phyloP scores from a whole-genome alignment of 2,888 invertebrate genomes.

The Dasysyrphus albostriatus region DNA sequence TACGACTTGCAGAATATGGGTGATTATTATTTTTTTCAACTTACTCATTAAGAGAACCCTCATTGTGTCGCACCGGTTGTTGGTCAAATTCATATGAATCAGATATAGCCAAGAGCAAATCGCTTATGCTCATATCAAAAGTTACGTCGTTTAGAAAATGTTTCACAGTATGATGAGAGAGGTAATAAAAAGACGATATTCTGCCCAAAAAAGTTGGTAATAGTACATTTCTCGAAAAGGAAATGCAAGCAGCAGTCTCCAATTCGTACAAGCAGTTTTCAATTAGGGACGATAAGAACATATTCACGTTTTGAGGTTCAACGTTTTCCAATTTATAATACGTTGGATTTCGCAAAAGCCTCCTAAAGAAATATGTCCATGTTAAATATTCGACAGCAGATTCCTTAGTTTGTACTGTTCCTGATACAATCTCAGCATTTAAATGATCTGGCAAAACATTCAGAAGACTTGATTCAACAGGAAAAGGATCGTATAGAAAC shows the following conservation, averaged over 20 bases:
- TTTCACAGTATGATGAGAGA: constrained; percentile 95
- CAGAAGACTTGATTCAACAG: constrained; percentile 97
- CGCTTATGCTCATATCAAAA: constrained; percentile 87
- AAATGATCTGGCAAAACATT: constrained; percentile 97
- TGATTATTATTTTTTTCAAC: too few relatives aligned
- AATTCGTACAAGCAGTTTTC: constrained; percentile 91
- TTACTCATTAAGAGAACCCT: constrained; percentile 95
- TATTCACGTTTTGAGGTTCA: constrained; percentile 88
- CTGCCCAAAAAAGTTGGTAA: constrained; percentile 92
- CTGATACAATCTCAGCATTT: constrained; percentile 98
- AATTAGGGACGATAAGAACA: constrained; percentile 92
- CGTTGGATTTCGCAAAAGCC: constrained; percentile 95
- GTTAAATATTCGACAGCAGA: constrained; percentile 98
- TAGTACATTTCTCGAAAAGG: constrained; percentile 86
- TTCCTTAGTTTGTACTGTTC: constrained; percentile 96
- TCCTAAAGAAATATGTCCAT: constrained; percentile 98
- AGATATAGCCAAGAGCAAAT: constrained; percentile 91
- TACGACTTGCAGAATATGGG: too few relatives aligned
- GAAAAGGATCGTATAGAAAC: constrained; percentile 99
- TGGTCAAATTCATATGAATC: constrained; percentile 95
- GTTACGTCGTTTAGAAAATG: constrained; percentile 90
- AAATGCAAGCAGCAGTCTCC: constrained; percentile 90
- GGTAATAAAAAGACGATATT: constrained; percentile 98
- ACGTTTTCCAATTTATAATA: constrained; percentile 93
- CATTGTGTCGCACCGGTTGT: constrained; percentile 98